Base-by-base conservation (phyloP, 2,888 invertebrate genomes). In the Carterocephalus palaemon region DNA sequence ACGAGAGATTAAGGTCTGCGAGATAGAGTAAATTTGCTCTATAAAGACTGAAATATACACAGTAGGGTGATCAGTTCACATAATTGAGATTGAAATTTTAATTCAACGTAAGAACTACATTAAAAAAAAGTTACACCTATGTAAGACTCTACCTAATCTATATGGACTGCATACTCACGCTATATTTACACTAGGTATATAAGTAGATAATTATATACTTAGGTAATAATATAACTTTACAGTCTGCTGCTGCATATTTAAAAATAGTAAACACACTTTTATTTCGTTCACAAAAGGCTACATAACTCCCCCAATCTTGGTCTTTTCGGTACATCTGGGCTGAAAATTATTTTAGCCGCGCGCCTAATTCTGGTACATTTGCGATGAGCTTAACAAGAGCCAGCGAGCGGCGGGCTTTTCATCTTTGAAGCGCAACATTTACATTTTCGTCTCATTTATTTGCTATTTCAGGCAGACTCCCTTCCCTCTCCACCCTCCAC, bases 361-460 rank as follows among this genome's bases (percentile, higher is more conserved):
- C 71, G 72, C 77, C 83, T 81, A 83, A 85, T 85, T 85, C 77
- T 81, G 84, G 77, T 84, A 85, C 84, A 85, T 86, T 84, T 80
- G 82, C 81, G 78, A 77, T 75, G 82, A 81, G 80, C 84, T 82
- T 84, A 83, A 82, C 83, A 78, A 75, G 82, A 80, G 70, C 75
- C 76, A 63, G 76, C 73, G 70, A 69, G 72, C 82, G 81, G 76
- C 74, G 69, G 71, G 84, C 84, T 85, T 85, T 86, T 86, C 86
- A 85, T 86, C 83, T 86, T 77, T 75, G 80, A 82, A 84, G 81
- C 86, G 83, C 81, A 79, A 84, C 86, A 86, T 86, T 86, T 86
- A 86, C 86, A 86, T 86, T 86, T 86, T 86, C 86, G 86, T 84
- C 86, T 86, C 86, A 86, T 86, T 86, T 86, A 86, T 85, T 84